These are phyloP conservation scores for Gasterosteus nipponicus DNA, from an alignment of 2,113 vertebrate genomes.

Conservation along the genomic window DNA sequence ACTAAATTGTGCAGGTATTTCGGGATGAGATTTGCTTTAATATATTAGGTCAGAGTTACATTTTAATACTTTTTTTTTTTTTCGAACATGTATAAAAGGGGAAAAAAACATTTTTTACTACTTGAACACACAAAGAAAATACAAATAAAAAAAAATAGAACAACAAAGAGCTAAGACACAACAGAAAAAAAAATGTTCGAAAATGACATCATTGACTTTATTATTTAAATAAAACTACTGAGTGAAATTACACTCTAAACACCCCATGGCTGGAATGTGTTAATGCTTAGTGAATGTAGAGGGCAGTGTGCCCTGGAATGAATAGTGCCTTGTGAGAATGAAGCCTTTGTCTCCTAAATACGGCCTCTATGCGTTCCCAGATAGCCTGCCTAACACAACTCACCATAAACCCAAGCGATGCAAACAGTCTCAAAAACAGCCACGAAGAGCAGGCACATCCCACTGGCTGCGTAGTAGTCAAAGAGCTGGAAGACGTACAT, in stretches of 20 bases:
- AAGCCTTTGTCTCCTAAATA: constrained; percentile 15
- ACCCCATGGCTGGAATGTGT: neutral
- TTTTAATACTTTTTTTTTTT: neutral
- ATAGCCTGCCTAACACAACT: constrained; percentile 63
- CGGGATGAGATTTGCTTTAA: neutral
- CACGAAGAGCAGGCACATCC: constrained; percentile 96
- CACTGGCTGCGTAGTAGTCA: constrained; percentile 97
- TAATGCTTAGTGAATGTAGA: neutral
- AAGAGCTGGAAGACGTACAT: constrained; percentile 99
- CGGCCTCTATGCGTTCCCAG: neutral
- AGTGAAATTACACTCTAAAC: neutral
- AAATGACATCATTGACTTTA: neutral
- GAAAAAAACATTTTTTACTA: too few relatives aligned
- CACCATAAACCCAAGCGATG: constrained; percentile 95
- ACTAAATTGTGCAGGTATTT: too few relatives aligned
- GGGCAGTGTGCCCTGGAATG: neutral
- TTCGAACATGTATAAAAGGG: too few relatives aligned
- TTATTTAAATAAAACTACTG: neutral
- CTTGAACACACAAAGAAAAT: too few relatives aligned
- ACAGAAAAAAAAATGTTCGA: too few relatives aligned
- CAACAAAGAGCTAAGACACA: too few relatives aligned
- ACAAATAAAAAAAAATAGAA: too few relatives aligned
- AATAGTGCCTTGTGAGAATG: constrained; percentile 20
- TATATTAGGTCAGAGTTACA: neutral
- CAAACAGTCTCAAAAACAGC: constrained; percentile 94